These are phyloP conservation scores for Capromys pilorides DNA, from an alignment of 2,797 vertebrate species.

Conservation along the genomic window DNA sequence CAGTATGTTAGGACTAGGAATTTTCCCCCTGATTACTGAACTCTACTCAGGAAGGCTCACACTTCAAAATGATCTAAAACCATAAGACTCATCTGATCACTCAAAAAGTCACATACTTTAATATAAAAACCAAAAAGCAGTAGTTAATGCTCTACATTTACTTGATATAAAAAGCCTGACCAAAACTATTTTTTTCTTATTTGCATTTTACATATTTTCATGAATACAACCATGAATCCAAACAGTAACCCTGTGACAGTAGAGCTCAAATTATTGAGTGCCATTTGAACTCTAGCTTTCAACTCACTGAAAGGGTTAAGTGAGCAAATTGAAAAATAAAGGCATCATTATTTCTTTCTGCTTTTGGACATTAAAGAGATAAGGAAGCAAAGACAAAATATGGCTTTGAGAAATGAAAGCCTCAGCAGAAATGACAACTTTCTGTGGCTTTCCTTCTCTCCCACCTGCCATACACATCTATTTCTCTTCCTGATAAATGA, in stretches of 20 bases:
- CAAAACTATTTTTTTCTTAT: slow-evolving; percentile 35
- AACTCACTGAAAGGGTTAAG: slow-evolving; percentile 27
- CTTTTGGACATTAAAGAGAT: slow-evolving; percentile 35
- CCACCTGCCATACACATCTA: neutral
- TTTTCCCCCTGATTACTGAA: neutral
- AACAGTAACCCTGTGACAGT: neutral
- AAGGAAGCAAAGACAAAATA: slow-evolving; percentile 33
- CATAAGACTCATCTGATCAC: slow-evolving; percentile 17
- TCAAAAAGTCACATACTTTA: slow-evolving; percentile 41
- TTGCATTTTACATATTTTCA: slow-evolving; percentile 19
- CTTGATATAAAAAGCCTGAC: slow-evolving; percentile 24
- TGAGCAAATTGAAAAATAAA: slow-evolving; percentile 19
- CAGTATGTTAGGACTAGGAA: neutral
- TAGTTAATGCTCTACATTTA: slow-evolving; percentile 40
- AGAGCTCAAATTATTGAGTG: neutral
- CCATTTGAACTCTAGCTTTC: slow-evolving; percentile 20
- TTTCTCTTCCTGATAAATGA: neutral
- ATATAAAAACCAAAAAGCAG: slow-evolving; percentile 37
- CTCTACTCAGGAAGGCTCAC: slow-evolving; percentile 31
- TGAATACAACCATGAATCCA: neutral
- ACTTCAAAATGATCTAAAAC: slow-evolving; percentile 25
- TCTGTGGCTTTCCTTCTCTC: neutral
- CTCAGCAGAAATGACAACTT: neutral
- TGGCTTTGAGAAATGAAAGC: slow-evolving; percentile 26
- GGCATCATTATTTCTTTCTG: neutral